Evolutionary conservation across 1,140 invertebrate genomes (phyloP).

Genomic region (Acromyrmex charruanus): DNA sequence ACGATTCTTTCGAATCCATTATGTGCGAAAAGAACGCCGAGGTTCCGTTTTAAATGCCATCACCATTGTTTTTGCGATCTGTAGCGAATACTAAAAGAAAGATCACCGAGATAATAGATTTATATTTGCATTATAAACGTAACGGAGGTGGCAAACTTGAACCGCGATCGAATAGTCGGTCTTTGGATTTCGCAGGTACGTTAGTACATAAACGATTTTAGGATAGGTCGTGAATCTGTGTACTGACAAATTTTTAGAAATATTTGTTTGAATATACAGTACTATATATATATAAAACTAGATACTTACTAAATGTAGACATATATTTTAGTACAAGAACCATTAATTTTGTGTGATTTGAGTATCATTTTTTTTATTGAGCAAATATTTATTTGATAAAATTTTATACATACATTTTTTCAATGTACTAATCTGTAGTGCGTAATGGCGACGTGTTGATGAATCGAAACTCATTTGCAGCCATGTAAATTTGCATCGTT

Average conservation of each 20-base stretch:
- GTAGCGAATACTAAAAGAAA: background rate
- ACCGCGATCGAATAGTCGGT: background rate
- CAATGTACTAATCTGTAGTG: background rate
- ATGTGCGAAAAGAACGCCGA: background rate
- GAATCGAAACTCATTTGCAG: conserved; percentile 60
- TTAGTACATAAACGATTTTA: conserved; percentile 47
- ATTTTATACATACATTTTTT: too few relatives aligned
- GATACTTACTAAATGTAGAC: too few relatives aligned
- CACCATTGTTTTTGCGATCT: background rate
- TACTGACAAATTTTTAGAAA: too few relatives aligned
- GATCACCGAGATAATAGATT: conserved; percentile 23
- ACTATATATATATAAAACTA: too few relatives aligned
- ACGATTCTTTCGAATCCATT: background rate
- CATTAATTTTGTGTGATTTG: too few relatives aligned
- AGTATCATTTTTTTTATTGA: too few relatives aligned
- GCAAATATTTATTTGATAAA: too few relatives aligned
- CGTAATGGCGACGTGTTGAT: conserved; percentile 80
- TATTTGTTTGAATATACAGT: too few relatives aligned
- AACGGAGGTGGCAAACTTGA: background rate
- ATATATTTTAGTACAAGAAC: too few relatives aligned
- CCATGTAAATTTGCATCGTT: conserved; percentile 78
- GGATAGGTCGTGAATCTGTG: conserved; percentile 27
- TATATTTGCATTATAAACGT: conserved; percentile 32
- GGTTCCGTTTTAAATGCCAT: background rate
- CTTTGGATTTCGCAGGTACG: background rate